phyloP scores from a whole-genome alignment of 2,113 vertebrate species.

The Leptobrachium leishanense region DNA sequence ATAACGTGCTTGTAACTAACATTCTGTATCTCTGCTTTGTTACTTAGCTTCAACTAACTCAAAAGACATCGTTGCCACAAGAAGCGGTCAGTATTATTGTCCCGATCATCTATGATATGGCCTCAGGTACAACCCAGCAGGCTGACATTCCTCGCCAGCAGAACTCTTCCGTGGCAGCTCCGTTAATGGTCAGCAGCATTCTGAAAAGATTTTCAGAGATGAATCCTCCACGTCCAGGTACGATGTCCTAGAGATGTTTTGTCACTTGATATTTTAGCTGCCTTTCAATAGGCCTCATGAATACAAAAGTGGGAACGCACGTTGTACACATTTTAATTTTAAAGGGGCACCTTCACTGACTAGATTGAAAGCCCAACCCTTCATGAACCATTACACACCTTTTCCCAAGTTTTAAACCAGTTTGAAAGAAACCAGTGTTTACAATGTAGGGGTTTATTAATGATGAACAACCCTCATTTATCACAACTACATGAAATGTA shows the following conservation, averaged over 20 bases:
- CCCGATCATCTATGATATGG: conserved; percentile 98
- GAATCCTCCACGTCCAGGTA: conserved; percentile 90
- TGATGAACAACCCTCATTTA: too few species aligned
- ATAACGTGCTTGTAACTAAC: neutral
- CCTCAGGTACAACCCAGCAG: conserved; percentile 95
- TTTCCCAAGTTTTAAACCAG: too few species aligned
- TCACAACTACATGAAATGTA: too few species aligned
- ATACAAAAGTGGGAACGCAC: too few species aligned
- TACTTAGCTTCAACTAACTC: conserved; percentile 91
- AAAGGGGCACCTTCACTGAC: too few species aligned
- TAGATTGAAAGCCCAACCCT: too few species aligned
- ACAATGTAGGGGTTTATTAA: too few species aligned
- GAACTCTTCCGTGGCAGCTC: conserved; percentile 93
- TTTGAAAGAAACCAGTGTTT: too few species aligned
- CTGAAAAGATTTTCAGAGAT: conserved; percentile 97
- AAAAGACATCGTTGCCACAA: conserved; percentile 87
- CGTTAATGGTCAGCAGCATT: conserved; percentile 96
- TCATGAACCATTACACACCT: too few species aligned
- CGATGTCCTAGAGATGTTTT: neutral
- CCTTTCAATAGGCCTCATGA: too few species aligned
- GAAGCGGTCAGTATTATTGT: conserved; percentile 96
- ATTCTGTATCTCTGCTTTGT: conserved; percentile 1
- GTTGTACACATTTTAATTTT: too few species aligned
- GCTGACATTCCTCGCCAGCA: conserved; percentile 97
- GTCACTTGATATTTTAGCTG: too few species aligned